These are phyloP conservation scores for Anomalospiza imberbis DNA, from an alignment of 2,797 vertebrate species.

Conservation along the genomic window DNA sequence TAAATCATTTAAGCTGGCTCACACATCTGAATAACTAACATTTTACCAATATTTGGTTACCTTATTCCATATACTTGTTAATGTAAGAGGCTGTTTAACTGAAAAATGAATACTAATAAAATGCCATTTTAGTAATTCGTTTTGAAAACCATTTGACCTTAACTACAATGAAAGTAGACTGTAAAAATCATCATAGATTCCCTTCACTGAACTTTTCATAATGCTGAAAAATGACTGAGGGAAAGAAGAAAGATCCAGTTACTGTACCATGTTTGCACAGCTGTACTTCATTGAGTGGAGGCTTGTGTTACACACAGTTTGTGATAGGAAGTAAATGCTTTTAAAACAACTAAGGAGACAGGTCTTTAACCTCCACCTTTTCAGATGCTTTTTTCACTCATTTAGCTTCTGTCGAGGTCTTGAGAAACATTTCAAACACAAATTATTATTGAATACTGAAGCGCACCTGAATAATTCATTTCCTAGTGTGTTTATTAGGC, in stretches of 20 bases:
- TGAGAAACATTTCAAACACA: slow-evolving; percentile 46
- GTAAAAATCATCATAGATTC: slow-evolving; percentile 63
- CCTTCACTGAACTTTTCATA: slow-evolving; percentile 66
- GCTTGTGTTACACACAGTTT: slow-evolving; percentile 79
- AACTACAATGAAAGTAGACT: slow-evolving; percentile 52
- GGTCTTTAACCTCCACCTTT: slow-evolving; percentile 77
- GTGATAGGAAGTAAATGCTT: slow-evolving; percentile 81
- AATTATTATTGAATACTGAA: slow-evolving; percentile 46
- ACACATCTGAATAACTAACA: background rate
- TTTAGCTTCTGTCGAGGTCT: slow-evolving; percentile 68
- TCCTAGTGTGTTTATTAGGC: slow-evolving; percentile 22
- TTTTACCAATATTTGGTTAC: slow-evolving; percentile 3
- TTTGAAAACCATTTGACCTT: slow-evolving; percentile 67
- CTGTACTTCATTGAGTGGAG: slow-evolving; percentile 77
- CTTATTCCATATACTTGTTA: background rate
- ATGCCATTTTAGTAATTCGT: slow-evolving; percentile 42
- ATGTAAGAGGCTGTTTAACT: slow-evolving; percentile 12
- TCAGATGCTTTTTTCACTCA: slow-evolving; percentile 64
- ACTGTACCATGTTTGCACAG: slow-evolving; percentile 86
- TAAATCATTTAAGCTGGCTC: background rate
- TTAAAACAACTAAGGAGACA: slow-evolving; percentile 78
- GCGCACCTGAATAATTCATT: slow-evolving; percentile 48
- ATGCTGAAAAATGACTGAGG: slow-evolving; percentile 63
- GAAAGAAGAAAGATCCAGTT: slow-evolving; percentile 69
- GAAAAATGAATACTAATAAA: slow-evolving; percentile 47